Evolutionary conservation across 1,140 invertebrate genomes (phyloP).

Genomic region (Parapsyche elsis): DNA sequence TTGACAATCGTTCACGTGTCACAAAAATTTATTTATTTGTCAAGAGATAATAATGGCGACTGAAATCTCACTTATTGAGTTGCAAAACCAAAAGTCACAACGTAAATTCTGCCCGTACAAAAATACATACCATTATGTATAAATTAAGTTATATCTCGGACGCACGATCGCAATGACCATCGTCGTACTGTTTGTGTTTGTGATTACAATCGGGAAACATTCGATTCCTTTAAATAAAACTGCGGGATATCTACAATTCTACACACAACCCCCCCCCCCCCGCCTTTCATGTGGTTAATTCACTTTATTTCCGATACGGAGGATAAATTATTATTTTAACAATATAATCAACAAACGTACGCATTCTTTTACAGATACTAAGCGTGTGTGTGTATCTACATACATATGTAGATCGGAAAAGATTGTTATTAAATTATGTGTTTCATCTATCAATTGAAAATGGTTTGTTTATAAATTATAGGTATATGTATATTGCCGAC

Average conservation of each 20-base stretch:
- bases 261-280: background rate
- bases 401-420: conserved; percentile 35
- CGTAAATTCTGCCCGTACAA: background rate
- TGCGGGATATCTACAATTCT: conserved; percentile 37
- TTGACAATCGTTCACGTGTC: conserved; percentile 35
- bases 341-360: conserved; percentile 28
- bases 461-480: conserved; percentile 19
- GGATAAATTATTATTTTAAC: conserved; percentile 30
- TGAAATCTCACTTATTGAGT: conserved; percentile 29
- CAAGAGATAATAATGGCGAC: conserved; percentile 6
- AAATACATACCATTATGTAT: conserved; percentile 8
- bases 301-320: background rate
- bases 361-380: background rate
- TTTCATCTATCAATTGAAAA: conserved; percentile 42
- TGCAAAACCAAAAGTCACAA: background rate
- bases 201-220: conserved; percentile 17
- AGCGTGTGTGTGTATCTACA: background rate
- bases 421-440: conserved; percentile 47
- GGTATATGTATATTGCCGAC: background rate
- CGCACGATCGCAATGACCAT: conserved; percentile 8
- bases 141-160: conserved; percentile 19
- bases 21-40: conserved; percentile 38
- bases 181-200: background rate
- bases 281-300: background rate
- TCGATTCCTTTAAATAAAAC: conserved; percentile 36